These are phyloP conservation scores for Rhinichthys osculus DNA, from an alignment of 2,797 vertebrate species.

Conservation along the genomic window DNA sequence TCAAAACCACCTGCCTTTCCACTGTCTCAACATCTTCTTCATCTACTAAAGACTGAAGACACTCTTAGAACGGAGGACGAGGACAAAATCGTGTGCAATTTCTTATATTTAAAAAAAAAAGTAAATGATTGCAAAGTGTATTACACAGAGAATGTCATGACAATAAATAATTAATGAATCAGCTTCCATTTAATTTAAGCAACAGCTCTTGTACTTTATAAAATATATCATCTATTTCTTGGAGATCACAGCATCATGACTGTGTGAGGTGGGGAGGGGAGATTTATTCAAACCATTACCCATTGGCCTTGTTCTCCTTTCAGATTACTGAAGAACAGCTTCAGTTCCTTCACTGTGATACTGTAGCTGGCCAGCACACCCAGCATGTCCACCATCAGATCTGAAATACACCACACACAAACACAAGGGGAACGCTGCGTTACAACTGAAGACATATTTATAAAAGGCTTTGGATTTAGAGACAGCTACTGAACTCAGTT, in stretches of 20 bases:
- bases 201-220: neutral
- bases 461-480: neutral
- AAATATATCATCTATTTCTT: neutral
- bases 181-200: neutral
- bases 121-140: neutral
- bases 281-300: constrained; percentile 75
- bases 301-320: constrained; percentile 95
- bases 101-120: neutral
- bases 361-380: constrained; percentile 96
- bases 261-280: neutral
- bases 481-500: neutral
- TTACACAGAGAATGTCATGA: neutral
- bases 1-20: constrained; percentile 3
- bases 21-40: neutral
- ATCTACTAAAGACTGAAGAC: neutral
- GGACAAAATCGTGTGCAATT: neutral
- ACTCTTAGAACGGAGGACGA: neutral
- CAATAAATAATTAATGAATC: neutral
- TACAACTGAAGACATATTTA: neutral
- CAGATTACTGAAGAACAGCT: constrained; percentile 97
- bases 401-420: constrained; percentile 73
- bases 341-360: constrained; percentile 96
- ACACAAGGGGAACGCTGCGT: neutral
- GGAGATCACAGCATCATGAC: neutral
- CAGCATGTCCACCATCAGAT: constrained; percentile 96